A percentile compares a stretch with the other conserved stretches of the same genome.
These are phyloP conservation scores for Drosophila repleta DNA, from an alignment of 1,140 invertebrate species.

Conservation along the genomic window DNA sequence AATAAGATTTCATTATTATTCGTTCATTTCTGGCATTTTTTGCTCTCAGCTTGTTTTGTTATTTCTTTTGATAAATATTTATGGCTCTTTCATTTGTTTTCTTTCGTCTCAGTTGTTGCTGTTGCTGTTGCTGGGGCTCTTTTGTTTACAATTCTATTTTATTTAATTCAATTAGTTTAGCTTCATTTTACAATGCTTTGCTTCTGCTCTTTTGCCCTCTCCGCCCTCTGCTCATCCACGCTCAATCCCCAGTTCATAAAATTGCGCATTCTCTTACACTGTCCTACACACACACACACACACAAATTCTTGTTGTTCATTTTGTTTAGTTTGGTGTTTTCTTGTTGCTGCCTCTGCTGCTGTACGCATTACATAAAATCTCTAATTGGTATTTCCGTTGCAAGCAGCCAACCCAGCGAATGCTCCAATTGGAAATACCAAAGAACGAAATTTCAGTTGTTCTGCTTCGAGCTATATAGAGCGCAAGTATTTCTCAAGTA, in stretches of 20 bases:
- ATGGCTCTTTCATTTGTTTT: constrained; percentile 55
- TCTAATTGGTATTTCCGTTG: constrained; percentile 61
- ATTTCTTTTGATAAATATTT: constrained; percentile 62
- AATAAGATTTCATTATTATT: constrained; percentile 40
- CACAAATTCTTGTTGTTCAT: constrained; percentile 40
- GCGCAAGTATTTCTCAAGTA: neutral
- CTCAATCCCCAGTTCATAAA: constrained; percentile 7
- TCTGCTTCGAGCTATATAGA: neutral
- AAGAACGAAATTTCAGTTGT: neutral
- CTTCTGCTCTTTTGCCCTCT: neutral
- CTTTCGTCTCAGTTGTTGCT: constrained; percentile 25
- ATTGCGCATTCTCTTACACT: constrained; percentile 11
- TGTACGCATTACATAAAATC: constrained; percentile 49
- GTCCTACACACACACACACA: neutral
- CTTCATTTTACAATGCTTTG: constrained; percentile 58
- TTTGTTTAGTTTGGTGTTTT: constrained; percentile 39
- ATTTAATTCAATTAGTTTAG: constrained; percentile 79
- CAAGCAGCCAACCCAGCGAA: constrained; percentile 10
- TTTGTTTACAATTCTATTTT: constrained; percentile 60
- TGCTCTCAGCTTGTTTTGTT: constrained; percentile 49
- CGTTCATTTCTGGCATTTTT: constrained; percentile 42
- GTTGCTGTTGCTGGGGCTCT: neutral
- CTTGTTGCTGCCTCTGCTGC: constrained; percentile 24
- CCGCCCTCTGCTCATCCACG: neutral
- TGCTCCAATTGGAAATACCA: neutral